phyloP scores from a whole-genome alignment of 2,888 invertebrate genomes.

The Herminia tarsipennalis region DNA sequence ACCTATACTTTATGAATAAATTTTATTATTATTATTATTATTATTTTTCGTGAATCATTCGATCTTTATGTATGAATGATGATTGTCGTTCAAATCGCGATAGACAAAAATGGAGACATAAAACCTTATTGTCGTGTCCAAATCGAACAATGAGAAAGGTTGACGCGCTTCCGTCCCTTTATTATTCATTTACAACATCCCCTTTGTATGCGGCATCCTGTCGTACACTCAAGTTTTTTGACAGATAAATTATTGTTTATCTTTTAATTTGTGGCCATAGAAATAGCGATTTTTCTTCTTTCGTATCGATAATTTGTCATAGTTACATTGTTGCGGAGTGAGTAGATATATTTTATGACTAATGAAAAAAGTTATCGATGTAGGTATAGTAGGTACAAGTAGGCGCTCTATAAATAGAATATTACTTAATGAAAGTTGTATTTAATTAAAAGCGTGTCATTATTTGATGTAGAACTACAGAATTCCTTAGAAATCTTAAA shows the following conservation, averaged over 20 bases:
- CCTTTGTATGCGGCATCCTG: slow-evolving; percentile 61
- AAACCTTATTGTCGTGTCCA: slow-evolving; percentile 43
- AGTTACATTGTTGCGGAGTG: too few relatives aligned
- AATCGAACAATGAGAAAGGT: slow-evolving; percentile 59
- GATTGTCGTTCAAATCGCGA: slow-evolving; percentile 27
- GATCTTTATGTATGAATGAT: slow-evolving; percentile 10
- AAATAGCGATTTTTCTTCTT: slow-evolving; percentile 13
- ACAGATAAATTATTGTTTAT: slow-evolving; percentile 48
- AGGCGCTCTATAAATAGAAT: too few relatives aligned
- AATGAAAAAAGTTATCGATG: too few relatives aligned
- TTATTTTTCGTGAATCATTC: slow-evolving; percentile 1
- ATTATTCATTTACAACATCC: slow-evolving; percentile 57
- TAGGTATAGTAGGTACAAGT: too few relatives aligned
- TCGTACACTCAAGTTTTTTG: slow-evolving; percentile 46
- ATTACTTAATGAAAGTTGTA: too few relatives aligned
- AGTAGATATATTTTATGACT: too few relatives aligned
- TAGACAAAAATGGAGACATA: slow-evolving; percentile 49
- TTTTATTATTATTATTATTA: too few relatives aligned
- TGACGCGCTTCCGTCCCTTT: slow-evolving; percentile 58
- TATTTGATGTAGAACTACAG: neutral
- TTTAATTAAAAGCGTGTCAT: too few relatives aligned
- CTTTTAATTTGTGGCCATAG: slow-evolving; percentile 33
- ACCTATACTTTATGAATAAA: too few relatives aligned
- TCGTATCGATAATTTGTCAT: too few relatives aligned
- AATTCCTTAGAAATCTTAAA: neutral